These are phyloP conservation scores for Pelusios castaneus DNA, from an alignment of 2,113 vertebrate species.

Conservation along the genomic window DNA sequence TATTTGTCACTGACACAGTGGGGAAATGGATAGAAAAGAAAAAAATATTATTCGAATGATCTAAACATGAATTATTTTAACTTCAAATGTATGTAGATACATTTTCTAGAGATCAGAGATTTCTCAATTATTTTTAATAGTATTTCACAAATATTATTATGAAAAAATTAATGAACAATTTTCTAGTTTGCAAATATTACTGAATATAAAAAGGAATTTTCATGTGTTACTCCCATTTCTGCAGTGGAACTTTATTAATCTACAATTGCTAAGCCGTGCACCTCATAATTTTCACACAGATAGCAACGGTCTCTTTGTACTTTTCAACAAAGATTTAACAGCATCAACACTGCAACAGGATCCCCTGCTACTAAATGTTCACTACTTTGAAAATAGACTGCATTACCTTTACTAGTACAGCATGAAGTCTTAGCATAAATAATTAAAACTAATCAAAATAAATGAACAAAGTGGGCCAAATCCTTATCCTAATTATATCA, in stretches of 20 bases:
- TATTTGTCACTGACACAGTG: background rate
- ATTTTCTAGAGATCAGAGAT: background rate
- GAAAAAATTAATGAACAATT: background rate
- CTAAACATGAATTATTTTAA: background rate
- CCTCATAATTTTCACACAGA: constrained; percentile 36
- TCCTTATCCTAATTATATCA: background rate
- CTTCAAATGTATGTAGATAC: background rate
- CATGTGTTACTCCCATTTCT: background rate
- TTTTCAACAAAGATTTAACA: constrained; percentile 40
- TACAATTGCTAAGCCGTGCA: constrained; percentile 25
- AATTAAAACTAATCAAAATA: constrained; percentile 58
- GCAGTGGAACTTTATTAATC: constrained; percentile 10
- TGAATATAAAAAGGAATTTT: background rate
- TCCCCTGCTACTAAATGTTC: constrained; percentile 53
- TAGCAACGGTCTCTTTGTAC: background rate
- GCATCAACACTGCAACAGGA: constrained; percentile 39
- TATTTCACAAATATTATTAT: background rate
- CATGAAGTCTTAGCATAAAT: constrained; percentile 56
- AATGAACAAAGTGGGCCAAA: background rate
- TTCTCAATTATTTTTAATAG: background rate
- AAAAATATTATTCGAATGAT: background rate
- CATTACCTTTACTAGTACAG: constrained; percentile 29
- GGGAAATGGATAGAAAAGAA: constrained; percentile 6
- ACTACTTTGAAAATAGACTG: constrained; percentile 58
- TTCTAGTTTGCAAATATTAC: background rate